A percentile compares a stretch with the other conserved stretches of the same genome.
Conservation (phyloP, 2,797 vertebrate genomes). For the Clangula hyemalis region DNA sequence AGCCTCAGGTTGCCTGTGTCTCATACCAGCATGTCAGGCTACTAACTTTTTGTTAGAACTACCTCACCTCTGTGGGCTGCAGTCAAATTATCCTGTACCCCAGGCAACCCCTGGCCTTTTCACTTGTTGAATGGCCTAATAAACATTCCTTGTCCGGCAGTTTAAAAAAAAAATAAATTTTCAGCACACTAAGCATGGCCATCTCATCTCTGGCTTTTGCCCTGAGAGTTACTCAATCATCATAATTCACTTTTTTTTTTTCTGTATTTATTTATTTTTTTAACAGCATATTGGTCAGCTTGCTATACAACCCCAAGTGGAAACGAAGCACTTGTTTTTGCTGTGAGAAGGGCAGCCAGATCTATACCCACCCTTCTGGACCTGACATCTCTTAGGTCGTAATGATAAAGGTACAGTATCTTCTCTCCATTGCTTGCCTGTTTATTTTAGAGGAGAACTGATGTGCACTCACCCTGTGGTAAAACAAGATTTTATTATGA, state of each 20-base stretch:
- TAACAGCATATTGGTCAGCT: neutral
- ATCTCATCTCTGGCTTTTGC: neutral
- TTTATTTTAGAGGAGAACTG: neutral
- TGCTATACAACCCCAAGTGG: slow-evolving; percentile 1
- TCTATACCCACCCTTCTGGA: neutral
- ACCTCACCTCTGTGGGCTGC: fast-evolving
- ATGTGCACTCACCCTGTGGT: neutral
- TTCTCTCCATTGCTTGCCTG: neutral
- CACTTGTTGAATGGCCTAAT: neutral
- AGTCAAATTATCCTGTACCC: neutral
- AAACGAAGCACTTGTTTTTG: neutral
- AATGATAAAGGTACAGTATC: slow-evolving; percentile 56
- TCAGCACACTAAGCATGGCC: neutral
- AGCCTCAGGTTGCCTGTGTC: neutral
- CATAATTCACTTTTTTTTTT: neutral
- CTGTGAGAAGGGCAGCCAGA: slow-evolving; percentile 19
- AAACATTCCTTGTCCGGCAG: neutral
- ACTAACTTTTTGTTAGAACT: neutral
- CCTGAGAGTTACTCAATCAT: neutral
- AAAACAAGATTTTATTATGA: neutral
- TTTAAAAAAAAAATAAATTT: neutral
- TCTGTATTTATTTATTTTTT: neutral
- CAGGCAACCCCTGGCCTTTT: neutral
- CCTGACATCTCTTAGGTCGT: slow-evolving; percentile 8
- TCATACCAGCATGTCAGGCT: neutral